Base-by-base conservation (phyloP, 2,888 invertebrate species). In the Tetramorium bicarinatum region DNA sequence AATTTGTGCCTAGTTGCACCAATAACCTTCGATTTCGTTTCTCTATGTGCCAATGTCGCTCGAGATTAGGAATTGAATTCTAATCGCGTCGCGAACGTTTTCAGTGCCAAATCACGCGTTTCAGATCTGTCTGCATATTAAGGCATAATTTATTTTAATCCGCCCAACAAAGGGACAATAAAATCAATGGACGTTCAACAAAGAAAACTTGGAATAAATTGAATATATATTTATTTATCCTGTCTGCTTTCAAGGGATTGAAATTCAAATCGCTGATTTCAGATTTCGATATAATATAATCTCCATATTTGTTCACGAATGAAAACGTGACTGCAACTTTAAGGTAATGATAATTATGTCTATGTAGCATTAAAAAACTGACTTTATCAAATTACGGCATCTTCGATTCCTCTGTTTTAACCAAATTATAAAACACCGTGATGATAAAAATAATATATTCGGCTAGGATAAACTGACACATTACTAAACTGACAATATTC, bases 1-100 rank as follows among this genome's bases (percentile, higher is more conserved):
- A 86, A 87, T 86, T 89, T 87, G 62, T n/a, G 66, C 66, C 21
- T 61, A 9, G 77, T 75, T 67, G 44, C 75, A 62, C 59, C 21
- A 9, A 66, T 29, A 67, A 21, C 29, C 64, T 64, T 76, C 15
- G 66, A 21, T n/a, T 69, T 59, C 47, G 64, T 62, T 62, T 84
- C 25, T 54, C 64, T 8, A 61, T 54, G 29, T 62, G 18, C 38
- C 25, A 44, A 88, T 82, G 21, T 69, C 52, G 54, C 64, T 75
- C 34, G 18, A 75, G 18, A 56, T 49, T 59, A 62, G 44, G 38
- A 76, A 61, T 80, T 38, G n/a, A 2, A 59, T 59, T 54, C 11
- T 76, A 21, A 54, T 56, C 41, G 29, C 41, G 6, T 67, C 15
- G 69, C 29, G n/a, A 69, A 18, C 18, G 1, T n/a, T 54, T 21